Evolutionary conservation across 2,113 vertebrate species (phyloP), one percentile per base, ranked within the genome.

Genomic region (Panurus biarmicus): DNA sequence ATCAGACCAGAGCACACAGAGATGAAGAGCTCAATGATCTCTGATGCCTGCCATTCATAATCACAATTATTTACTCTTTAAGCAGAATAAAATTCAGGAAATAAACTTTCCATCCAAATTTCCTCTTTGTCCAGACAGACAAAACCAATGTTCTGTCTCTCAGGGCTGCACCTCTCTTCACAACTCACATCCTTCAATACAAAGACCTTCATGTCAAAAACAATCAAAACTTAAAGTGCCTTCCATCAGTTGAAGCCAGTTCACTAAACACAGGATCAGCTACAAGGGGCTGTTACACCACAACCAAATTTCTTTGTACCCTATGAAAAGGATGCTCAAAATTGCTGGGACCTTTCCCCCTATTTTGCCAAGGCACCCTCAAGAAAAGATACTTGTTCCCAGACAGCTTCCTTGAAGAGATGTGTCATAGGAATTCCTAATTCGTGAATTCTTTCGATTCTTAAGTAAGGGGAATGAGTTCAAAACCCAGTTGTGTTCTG

Each of bases 11-110:
- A 81, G 65, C 45, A 85, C 33, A 47, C 1, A 3, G 54, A 87
- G 69, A 82, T 62, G 22, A 80, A 96, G 58, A 96, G 60, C 94
- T 94, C 92, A 81, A 94, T 25, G 85, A 83, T 40, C 44, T 85
- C 71, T 65, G 58, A 18, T 81, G 91, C 87, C 14, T 71, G 78
- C 78, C 76, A 85, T 93, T 81, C 90, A 65, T 78, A 92, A 97
- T 96, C 85, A 92, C 50, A 95, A 80, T 89, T 87, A 85, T 96
- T 96, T 96, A 93, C 87, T 75, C 48, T 83, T 88, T 33, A 91
- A 83, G 53, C 4, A 3, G 58, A 97, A 94, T 60, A 85, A 91
- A 95, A 93, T 89, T 87, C 23, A 91, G 77, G 93, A 95, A 92
- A 87, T 42, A 75, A 89, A 42, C 54, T 96, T 92, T 73, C 74